Base-by-base conservation (phyloP, 2,113 vertebrate species). In the Cephalopterus ornatus region DNA sequence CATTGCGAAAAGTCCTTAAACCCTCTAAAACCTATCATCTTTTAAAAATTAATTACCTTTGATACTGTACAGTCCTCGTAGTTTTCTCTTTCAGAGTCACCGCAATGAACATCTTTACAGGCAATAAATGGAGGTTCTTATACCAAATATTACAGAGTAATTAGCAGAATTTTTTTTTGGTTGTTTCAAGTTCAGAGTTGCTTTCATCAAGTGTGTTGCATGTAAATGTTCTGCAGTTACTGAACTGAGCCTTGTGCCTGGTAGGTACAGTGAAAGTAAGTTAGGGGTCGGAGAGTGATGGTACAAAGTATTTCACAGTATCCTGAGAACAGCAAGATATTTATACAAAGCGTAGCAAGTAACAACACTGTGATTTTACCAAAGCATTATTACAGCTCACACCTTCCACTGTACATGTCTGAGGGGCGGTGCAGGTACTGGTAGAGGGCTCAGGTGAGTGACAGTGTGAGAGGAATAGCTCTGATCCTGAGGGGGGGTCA, bases 341-440 rank as follows among this genome's bases (percentile, higher is more conserved):
- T 56, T 7, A 2, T 5, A 10, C 8, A 17, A 10, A 10, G 8
- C 0, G 5, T 3, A 12, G 23, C 0, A 0, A n/a, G 14, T 22
- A 13, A 8, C 33, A 33, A 5, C 41, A 5, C 26, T 14, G n/a
- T 19, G 80, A 7, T 32, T 87, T 33, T 24, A 44, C 30, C 19
- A 4, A 8, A 46, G 58, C 79, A 23, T 13, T 53, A 1, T 3
- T 2, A 11, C 32, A 33, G 58, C 44, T 56, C 47, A 1, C 50
- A 4, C 6, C 6, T 17, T 19, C 17, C n/a, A n/a, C 65, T 14
- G 2, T 1, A 12, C 8, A 2, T 2, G 8, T 55, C 30, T 11
- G 27, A 46, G 30, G 39, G 32, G 49, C 0, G 0, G 3, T 3
- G 14, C 52, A 49, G 72, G 55, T 2, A 5, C 62, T 35, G 50